These are phyloP conservation scores for Oxygymnocypris stewartii DNA, from an alignment of 2,113 vertebrate genomes.

Conservation along the genomic window DNA sequence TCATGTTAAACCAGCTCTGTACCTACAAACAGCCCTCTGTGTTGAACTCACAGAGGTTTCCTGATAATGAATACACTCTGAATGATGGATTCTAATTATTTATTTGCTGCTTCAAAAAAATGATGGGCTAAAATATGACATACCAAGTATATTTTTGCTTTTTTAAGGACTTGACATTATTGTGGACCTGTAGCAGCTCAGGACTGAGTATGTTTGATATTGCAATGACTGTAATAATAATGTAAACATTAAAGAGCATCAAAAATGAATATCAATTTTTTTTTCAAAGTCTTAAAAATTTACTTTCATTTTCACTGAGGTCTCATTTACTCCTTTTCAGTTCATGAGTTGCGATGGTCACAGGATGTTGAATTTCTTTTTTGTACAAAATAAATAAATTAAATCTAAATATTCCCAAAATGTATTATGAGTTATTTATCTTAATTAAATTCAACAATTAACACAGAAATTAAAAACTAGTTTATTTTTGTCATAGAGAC, in stretches of 20 bases:
- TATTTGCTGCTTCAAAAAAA: slow-evolving; percentile 27
- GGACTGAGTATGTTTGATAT: neutral
- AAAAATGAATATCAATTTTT: neutral
- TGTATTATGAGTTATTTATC: no score
- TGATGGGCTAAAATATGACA: no score
- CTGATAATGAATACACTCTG: slow-evolving; percentile 47
- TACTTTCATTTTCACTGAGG: no score
- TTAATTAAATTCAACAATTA: no score
- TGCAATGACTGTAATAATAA: slow-evolving; percentile 2
- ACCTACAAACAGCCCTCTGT: slow-evolving; percentile 47
- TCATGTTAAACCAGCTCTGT: slow-evolving; percentile 50
- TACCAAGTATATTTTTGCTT: no score
- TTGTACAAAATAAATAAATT: no score
- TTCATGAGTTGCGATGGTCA: neutral
- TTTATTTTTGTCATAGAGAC: neutral
- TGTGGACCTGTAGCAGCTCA: neutral
- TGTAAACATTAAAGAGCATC: neutral
- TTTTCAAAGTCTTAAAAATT: no score
- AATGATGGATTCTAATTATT: slow-evolving; percentile 39
- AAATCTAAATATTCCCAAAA: no score
- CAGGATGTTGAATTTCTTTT: slow-evolving; percentile 15
- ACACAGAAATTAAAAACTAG: no score
- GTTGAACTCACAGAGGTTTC: slow-evolving; percentile 59
- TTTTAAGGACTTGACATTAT: neutral
- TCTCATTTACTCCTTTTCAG: no score